Percentiles rank a stretch among this genome's conserved stretches.
phyloP scores from a whole-genome alignment of 2,888 invertebrate genomes.

The Drosophila multiciliata region DNA sequence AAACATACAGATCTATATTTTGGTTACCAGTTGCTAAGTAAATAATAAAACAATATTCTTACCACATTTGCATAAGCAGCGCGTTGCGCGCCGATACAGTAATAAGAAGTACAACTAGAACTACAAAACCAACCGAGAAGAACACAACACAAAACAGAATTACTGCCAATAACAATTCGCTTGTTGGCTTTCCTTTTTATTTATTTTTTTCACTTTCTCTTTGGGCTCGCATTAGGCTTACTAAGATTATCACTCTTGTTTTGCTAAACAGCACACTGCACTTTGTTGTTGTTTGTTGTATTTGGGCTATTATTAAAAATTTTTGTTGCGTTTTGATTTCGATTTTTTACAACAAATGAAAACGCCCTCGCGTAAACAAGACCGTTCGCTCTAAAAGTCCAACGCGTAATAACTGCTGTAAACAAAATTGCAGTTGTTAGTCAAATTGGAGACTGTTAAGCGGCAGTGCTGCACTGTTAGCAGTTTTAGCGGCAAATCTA shows the following conservation, averaged over 20 bases:
- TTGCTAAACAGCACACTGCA: constrained; percentile 12
- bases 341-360: constrained; percentile 63
- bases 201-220: constrained; percentile 46
- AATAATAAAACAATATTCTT: constrained; percentile 48
- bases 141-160: constrained; percentile 55
- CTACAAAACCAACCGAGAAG: constrained; percentile 14
- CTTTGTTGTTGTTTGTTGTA: constrained; percentile 29
- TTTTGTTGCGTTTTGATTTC: constrained; percentile 63
- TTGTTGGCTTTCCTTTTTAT: constrained; percentile 5
- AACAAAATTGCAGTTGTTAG: constrained; percentile 28
- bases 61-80: constrained; percentile 76
- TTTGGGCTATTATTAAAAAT: constrained; percentile 48
- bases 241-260: constrained; percentile 32
- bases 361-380: constrained; percentile 49
- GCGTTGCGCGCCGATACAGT: constrained; percentile 55
- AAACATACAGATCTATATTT: constrained; percentile 20
- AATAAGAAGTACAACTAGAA: constrained; percentile 41
- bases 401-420: constrained; percentile 57
- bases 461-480: constrained; percentile 22
- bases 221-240: constrained; percentile 23
- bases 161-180: constrained; percentile 57
- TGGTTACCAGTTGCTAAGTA: constrained; percentile 55
- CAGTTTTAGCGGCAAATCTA: constrained; percentile 4
- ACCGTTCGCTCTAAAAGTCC: constrained; percentile 35
- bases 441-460: constrained; percentile 19